Base-by-base conservation (phyloP, 1,140 invertebrate genomes). In the Pissodes strobi region DNA sequence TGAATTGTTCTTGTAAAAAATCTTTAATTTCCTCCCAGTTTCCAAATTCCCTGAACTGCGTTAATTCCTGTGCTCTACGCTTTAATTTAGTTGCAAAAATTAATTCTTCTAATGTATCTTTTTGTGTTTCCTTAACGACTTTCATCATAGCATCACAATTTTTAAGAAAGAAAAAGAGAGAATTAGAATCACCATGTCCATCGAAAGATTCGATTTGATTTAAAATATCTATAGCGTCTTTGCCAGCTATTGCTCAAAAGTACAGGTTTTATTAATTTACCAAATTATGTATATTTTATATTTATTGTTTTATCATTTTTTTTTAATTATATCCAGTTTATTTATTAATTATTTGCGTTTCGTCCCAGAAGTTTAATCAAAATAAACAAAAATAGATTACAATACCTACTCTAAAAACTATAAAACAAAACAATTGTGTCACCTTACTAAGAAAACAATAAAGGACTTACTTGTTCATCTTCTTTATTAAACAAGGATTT, bases 11-110 rank as follows among this genome's bases (percentile, higher is more conserved):
- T 15, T 17, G 4, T 38, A 53, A 38, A 53, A 53, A 53, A 8
- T 53, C 51, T 34, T 53, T 53, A 22, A 53, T 53, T 53, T 53
- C 51, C 2, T 53, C 34, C 30, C 51, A 53, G n/a, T 53, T 38
- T 8, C 13, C 2, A 53, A 53, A 53, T 18, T 12, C 27, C 37
- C 37, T 53, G 19, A 21, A 18, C 37, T 53, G 51, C 22, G 51
- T 53, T 37, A 53, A 22, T 22, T 53, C 51, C 17, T 53, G 51
- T 3, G 51, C 51, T 53, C 37, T 53, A 4, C 27, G 27, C 37
- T 53, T 38, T 53, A 53, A 53, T 38, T 53, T 53, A 13, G 34
- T 53, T 34, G 8, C 51, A 53, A 53, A 53, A 53, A 53, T 53
- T 17, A 49, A 17, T 22, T 49, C 2, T 10, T 19, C 10, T 49